These are phyloP conservation scores for Clamator glandarius DNA, from an alignment of 2,797 vertebrate species.

Conservation along the genomic window DNA sequence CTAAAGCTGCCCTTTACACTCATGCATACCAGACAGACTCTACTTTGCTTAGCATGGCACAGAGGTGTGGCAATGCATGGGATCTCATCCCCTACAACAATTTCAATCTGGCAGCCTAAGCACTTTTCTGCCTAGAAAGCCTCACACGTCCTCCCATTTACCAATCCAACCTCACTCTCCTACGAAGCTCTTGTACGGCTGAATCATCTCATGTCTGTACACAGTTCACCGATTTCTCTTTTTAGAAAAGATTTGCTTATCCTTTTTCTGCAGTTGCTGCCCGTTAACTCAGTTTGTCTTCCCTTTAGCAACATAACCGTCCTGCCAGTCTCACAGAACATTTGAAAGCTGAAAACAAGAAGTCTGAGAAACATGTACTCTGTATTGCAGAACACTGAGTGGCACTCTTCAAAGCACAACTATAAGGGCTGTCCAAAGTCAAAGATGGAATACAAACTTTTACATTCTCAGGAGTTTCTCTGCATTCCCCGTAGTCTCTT, in stretches of 20 bases:
- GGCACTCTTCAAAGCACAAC: neutral
- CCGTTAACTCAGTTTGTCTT: neutral
- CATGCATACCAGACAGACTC: neutral
- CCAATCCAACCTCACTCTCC: neutral
- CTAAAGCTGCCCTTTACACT: neutral
- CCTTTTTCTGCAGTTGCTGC: neutral
- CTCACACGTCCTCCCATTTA: neutral
- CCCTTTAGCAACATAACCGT: neutral
- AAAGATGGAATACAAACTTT: neutral
- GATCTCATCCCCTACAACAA: neutral
- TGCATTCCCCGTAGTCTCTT: neutral
- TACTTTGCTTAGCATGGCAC: accelerated
- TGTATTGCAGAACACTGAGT: accelerated
- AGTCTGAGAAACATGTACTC: neutral
- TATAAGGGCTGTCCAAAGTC: neutral
- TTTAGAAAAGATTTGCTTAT: neutral
- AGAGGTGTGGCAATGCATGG: neutral
- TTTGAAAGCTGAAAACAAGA: neutral
- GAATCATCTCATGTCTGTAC: neutral
- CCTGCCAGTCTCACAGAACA: accelerated
- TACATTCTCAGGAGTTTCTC: neutral
- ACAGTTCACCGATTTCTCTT: neutral
- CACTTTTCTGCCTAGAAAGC: neutral
- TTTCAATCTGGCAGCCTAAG: neutral
- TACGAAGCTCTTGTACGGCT: neutral